phyloP scores from a whole-genome alignment of 2,888 invertebrate genomes.

The Agrochola macilenta region DNA sequence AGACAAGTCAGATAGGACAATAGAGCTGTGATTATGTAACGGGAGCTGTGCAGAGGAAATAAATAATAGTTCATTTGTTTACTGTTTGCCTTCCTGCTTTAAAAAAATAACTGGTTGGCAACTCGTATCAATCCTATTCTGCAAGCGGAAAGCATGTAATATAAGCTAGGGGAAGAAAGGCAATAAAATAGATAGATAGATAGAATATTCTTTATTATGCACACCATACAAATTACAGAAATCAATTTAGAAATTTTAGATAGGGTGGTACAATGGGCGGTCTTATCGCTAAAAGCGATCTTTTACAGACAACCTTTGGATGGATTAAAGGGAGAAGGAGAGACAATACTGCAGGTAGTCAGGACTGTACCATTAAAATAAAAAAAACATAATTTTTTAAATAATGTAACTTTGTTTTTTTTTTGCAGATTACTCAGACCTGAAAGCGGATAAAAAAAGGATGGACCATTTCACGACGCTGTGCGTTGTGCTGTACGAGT shows the following conservation, averaged over 20 bases:
- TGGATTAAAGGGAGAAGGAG: too few relatives aligned
- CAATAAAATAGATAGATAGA: too few relatives aligned
- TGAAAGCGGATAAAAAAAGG: conserved; percentile 93
- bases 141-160: background rate
- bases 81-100: background rate
- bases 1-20: background rate
- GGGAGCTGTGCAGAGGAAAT: background rate
- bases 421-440: conserved; percentile 94
- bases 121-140: background rate
- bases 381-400: too few relatives aligned
- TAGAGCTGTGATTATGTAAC: background rate
- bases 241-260: too few relatives aligned
- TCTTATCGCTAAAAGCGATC: too few relatives aligned
- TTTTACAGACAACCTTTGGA: too few relatives aligned
- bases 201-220: too few relatives aligned
- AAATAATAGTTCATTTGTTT: background rate
- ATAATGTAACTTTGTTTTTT: background rate
- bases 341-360: too few relatives aligned
- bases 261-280: too few relatives aligned
- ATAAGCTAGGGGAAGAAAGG: background rate
- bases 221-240: too few relatives aligned
- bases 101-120: background rate
- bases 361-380: too few relatives aligned
- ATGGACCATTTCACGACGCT: conserved; percentile 95
- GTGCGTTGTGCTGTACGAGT: conserved; percentile 93